A percentile compares a stretch with the other conserved stretches of the same genome.
Conservation (phyloP, 2,113 vertebrate genomes). For the Myotis yumanensis region DNA sequence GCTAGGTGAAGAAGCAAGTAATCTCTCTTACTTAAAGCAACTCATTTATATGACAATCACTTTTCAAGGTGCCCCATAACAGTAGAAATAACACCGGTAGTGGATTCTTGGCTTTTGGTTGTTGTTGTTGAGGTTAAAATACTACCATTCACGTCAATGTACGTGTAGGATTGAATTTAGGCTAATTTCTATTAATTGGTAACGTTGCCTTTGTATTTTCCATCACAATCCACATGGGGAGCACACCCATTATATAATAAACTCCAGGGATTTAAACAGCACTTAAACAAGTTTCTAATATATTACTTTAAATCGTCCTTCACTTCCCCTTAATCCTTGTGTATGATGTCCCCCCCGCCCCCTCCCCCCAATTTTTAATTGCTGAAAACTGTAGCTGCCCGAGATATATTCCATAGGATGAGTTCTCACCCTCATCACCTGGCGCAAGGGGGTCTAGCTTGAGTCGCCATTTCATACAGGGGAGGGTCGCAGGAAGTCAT, state of each 20-base stretch:
- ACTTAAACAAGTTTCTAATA: background rate
- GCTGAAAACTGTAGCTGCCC: background rate
- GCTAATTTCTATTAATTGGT: background rate
- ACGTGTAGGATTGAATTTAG: background rate
- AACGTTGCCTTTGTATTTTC: background rate
- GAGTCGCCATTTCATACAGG: background rate
- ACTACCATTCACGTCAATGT: background rate
- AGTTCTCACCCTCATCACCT: background rate
- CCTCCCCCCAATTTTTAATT: background rate
- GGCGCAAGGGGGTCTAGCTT: background rate
- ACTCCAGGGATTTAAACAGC: background rate
- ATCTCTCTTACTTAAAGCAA: slow-evolving; percentile 14
- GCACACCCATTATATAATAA: background rate
- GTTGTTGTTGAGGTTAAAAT: slow-evolving; percentile 20
- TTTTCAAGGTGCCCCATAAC: background rate
- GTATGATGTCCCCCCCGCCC: accelerated
- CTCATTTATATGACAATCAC: slow-evolving; percentile 24
- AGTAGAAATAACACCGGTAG: background rate
- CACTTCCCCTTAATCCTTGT: background rate
- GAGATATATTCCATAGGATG: background rate
- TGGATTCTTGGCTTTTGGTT: background rate
- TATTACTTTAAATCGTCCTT: background rate
- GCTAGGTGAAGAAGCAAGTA: background rate
- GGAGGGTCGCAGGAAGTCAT: background rate
- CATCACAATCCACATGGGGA: background rate